phyloP scores from a whole-genome alignment of 2,797 vertebrate species.

The Sternarchorhynchus goeldii region DNA sequence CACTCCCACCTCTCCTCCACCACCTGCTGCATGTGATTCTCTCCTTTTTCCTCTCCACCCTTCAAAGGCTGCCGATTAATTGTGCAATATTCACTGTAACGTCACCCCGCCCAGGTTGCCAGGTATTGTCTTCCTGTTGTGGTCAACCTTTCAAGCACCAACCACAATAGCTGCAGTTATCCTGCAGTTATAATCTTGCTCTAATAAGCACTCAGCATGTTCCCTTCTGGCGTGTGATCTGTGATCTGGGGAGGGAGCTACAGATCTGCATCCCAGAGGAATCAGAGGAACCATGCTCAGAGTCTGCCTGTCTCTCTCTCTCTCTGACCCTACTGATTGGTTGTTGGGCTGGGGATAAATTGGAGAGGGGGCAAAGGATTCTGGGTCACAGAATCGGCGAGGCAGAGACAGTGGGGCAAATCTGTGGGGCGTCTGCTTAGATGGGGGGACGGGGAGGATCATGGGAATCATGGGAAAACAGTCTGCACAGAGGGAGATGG shows the following conservation, averaged over 20 bases:
- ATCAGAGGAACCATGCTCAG: constrained; percentile 61
- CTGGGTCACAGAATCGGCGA: constrained; percentile 18
- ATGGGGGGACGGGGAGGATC: constrained; percentile 43
- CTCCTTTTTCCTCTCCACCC: not conserved
- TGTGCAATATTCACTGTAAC: not conserved
- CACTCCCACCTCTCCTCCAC: constrained; percentile 8
- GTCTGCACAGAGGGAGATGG: constrained; percentile 63
- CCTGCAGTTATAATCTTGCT: not conserved
- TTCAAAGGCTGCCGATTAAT: not conserved
- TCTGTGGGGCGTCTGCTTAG: constrained; percentile 45
- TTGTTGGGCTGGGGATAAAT: constrained; percentile 59
- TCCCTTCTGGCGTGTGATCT: constrained; percentile 36
- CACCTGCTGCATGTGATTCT: constrained; percentile 29
- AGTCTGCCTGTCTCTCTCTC: constrained; percentile 4
- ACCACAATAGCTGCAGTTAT: too few species aligned
- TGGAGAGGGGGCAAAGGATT: constrained; percentile 14
- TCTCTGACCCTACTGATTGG: constrained; percentile 69
- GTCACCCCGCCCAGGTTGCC: not conserved
- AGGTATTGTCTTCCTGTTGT: too few species aligned
- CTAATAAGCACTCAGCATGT: too few species aligned
- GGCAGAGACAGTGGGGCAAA: constrained; percentile 53
- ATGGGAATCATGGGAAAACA: constrained; percentile 65
- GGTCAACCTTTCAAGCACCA: not conserved
- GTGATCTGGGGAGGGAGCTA: constrained; percentile 1
- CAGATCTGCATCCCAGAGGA: constrained; percentile 60